phyloP scores from a whole-genome alignment of 2,888 invertebrate species.

The Griposia aprilina region DNA sequence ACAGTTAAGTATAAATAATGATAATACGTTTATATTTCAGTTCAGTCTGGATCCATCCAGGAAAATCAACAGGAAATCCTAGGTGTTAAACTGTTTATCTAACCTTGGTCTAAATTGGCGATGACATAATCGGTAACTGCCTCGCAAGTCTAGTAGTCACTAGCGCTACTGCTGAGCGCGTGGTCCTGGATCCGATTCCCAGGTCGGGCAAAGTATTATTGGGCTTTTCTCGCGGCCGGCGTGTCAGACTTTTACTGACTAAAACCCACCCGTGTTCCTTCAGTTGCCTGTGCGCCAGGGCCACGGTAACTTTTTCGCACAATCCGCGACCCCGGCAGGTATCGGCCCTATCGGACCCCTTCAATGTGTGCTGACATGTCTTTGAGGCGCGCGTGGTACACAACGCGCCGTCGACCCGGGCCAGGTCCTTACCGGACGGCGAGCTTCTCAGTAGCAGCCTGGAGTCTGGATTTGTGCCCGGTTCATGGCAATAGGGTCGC shows the following conservation, averaged over 20 bases:
- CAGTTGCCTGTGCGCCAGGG: too few species aligned
- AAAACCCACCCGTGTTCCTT: too few species aligned
- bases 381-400: too few species aligned
- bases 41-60: slow-evolving; percentile 20
- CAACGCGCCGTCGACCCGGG: too few species aligned
- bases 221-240: too few species aligned
- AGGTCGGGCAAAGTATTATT: neutral
- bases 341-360: too few species aligned
- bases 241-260: too few species aligned
- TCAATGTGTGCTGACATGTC: too few species aligned
- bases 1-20: neutral
- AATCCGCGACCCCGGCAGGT: too few species aligned
- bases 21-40: neutral
- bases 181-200: neutral
- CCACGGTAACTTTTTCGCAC: too few species aligned
- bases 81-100: slow-evolving; percentile 28
- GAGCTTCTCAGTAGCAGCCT: neutral
- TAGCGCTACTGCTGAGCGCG: neutral
- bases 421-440: too few species aligned
- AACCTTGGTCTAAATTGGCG: slow-evolving; percentile 1
- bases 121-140: slow-evolving; percentile 16
- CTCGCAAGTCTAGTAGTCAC: neutral
- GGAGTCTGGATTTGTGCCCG: neutral
- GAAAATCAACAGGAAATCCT: slow-evolving; percentile 36
- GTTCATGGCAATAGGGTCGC: neutral